Conservation (phyloP, 2,888 invertebrate species). For the Epinotia brunnichana region DNA sequence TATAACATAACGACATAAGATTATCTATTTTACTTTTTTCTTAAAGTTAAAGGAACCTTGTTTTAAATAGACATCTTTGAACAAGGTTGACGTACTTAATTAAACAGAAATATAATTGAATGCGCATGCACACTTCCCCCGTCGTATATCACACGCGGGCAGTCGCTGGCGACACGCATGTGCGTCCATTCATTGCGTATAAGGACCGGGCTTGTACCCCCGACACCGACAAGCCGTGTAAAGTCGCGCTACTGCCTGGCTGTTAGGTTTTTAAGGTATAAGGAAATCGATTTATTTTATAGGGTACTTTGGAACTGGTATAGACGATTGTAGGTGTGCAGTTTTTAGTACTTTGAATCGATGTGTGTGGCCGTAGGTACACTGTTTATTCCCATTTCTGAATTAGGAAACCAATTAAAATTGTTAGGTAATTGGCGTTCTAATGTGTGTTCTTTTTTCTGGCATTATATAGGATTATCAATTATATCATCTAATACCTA, state of each 20-base stretch:
- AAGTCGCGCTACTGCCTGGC: constrained; percentile 34
- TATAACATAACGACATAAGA: too few species aligned
- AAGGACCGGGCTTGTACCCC: constrained; percentile 39
- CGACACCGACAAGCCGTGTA: constrained; percentile 43
- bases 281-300: constrained; percentile 42
- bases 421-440: neutral
- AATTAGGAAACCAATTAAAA: neutral
- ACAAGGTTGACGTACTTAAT: neutral
- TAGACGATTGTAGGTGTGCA: constrained; percentile 3
- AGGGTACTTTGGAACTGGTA: constrained; percentile 9
- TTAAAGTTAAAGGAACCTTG: too few species aligned
- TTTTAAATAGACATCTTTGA: neutral
- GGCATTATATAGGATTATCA: neutral
- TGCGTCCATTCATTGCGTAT: constrained; percentile 44
- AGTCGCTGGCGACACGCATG: constrained; percentile 30
- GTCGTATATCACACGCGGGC: constrained; percentile 33
- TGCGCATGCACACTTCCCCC: constrained; percentile 16
- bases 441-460: neutral
- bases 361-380: neutral
- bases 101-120: constrained; percentile 21
- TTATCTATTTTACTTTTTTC: too few species aligned
- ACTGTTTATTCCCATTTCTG: neutral
- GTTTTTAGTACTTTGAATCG: constrained; percentile 1
- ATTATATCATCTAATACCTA: too few species aligned
- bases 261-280: constrained; percentile 39